Evolutionary conservation across 2,797 vertebrate genomes (phyloP).

Genomic region (Alauda arvensis): DNA sequence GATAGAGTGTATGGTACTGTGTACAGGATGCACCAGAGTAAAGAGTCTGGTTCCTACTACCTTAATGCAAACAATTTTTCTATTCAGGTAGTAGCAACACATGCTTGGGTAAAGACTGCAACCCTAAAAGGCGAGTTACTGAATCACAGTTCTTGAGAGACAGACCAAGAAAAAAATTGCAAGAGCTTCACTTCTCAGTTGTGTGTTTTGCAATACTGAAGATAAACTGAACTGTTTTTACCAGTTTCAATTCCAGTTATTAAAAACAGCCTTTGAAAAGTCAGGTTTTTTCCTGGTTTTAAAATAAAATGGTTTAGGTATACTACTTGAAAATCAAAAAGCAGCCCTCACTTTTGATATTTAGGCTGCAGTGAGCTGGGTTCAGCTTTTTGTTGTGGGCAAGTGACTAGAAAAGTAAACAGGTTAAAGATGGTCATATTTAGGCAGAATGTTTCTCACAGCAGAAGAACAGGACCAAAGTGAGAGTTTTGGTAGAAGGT

Average conservation of each 20-base stretch:
- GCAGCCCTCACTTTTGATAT: not conserved
- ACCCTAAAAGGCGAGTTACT: not conserved
- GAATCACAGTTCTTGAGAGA: not conserved
- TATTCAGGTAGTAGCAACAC: not conserved
- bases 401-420: not conserved
- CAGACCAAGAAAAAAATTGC: not conserved
- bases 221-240: not conserved
- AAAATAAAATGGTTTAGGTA: not conserved
- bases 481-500: not conserved
- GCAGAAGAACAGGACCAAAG: not conserved
- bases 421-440: not conserved
- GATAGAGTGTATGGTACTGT: fast-evolving
- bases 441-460: not conserved
- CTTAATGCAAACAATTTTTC: not conserved
- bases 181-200: not conserved
- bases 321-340: not conserved
- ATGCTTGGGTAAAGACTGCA: not conserved
- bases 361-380: not conserved
- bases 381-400: not conserved
- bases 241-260: not conserved
- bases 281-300: not conserved
- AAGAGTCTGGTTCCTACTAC: not conserved
- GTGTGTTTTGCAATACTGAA: not conserved
- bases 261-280: not conserved
- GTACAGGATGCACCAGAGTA: not conserved